Conservation (phyloP, 2,113 vertebrate genomes). For the Chelonoidis abingdonii region DNA sequence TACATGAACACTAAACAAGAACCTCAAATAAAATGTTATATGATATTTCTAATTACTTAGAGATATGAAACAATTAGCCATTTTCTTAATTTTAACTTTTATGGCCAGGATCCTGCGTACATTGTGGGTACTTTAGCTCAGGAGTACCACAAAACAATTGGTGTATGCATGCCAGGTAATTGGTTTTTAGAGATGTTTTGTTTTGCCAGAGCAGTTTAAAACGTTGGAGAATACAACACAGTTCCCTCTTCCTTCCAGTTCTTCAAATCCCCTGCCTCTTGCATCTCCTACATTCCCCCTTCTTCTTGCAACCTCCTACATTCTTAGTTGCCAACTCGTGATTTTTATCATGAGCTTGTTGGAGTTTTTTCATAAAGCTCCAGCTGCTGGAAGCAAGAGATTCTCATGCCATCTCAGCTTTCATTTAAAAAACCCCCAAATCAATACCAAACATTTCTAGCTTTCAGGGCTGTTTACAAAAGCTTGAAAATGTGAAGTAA, state of each 20-base stretch:
- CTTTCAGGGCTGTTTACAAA: background rate
- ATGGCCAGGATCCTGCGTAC: background rate
- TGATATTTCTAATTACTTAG: no score
- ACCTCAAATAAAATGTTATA: background rate
- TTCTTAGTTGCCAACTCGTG: background rate
- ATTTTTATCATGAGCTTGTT: background rate
- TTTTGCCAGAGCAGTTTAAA: background rate
- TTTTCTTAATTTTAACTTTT: background rate
- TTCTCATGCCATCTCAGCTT: background rate
- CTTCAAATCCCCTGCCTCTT: background rate
- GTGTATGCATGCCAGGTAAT: background rate
- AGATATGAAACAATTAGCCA: background rate
- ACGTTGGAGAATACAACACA: background rate
- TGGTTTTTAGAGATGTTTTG: background rate
- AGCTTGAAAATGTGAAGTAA: background rate
- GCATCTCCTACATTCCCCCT: background rate
- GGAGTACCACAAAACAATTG: background rate
- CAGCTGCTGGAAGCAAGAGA: background rate
- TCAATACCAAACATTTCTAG: background rate
- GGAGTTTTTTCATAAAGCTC: background rate
- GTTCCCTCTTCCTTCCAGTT: background rate
- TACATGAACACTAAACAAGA: background rate
- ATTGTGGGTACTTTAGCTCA: background rate
- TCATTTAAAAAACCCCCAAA: background rate
- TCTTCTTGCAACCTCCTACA: background rate